Evolutionary conservation across 2,888 invertebrate species (phyloP).

Genomic region (Creontiades dilutus): DNA sequence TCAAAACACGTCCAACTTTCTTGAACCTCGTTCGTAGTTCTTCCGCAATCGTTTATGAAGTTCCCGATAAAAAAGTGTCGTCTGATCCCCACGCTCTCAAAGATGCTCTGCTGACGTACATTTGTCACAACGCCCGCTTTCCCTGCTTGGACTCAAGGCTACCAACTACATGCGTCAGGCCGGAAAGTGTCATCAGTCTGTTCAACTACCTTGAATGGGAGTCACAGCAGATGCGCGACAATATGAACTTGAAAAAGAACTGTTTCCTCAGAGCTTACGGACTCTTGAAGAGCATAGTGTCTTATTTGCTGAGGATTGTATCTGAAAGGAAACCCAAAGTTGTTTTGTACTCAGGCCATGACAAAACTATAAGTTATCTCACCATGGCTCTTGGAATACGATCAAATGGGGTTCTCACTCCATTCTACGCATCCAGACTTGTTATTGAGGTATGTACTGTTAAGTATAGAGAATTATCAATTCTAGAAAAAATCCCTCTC

Average conservation of each 20-base stretch:
- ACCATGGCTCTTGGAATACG: constrained; percentile 89
- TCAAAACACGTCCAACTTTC: constrained; percentile 87
- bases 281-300: constrained; percentile 88
- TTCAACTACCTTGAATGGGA: constrained; percentile 92
- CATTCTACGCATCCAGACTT: constrained; percentile 92
- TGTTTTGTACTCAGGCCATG: constrained; percentile 93
- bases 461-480: not conserved
- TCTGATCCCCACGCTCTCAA: constrained; percentile 86
- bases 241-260: constrained; percentile 83
- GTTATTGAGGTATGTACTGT: constrained; percentile 86
- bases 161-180: constrained; percentile 82
- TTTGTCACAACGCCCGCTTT: constrained; percentile 90
- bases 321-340: constrained; percentile 87
- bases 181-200: constrained; percentile 87
- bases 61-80: constrained; percentile 82
- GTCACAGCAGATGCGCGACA: constrained; percentile 83
- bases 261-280: constrained; percentile 89
- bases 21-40: constrained; percentile 84
- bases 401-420: constrained; percentile 82
- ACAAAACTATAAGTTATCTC: constrained; percentile 92
- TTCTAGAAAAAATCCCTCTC: not conserved
- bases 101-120: constrained; percentile 90
- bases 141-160: constrained; percentile 82
- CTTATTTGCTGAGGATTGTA: constrained; percentile 89
- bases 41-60: constrained; percentile 84